Evolutionary conservation across 2,113 vertebrate species (phyloP).

Genomic region (Ariopsis seemanni): DNA sequence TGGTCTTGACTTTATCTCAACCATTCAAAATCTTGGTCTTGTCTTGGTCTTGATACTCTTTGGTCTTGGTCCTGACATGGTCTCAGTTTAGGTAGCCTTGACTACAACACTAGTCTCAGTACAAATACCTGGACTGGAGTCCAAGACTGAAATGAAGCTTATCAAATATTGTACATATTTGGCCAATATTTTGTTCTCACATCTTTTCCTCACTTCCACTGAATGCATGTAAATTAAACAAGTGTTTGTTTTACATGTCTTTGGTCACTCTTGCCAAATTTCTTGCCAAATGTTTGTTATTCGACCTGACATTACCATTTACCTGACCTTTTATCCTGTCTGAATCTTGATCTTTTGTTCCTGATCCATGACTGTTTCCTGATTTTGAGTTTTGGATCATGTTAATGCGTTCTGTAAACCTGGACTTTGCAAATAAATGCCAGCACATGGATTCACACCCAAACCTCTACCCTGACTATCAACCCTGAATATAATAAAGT

Average conservation of each 20-base stretch:
- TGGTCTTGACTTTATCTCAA: no score
- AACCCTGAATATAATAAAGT: background rate
- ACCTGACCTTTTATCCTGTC: background rate
- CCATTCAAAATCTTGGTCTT: no score
- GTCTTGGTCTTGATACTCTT: no score
- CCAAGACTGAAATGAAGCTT: no score
- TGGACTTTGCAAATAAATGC: background rate
- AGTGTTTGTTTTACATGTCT: background rate
- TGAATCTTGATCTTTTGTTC: background rate
- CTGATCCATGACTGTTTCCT: background rate
- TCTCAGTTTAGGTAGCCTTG: no score
- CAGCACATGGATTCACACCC: background rate
- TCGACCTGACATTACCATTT: background rate
- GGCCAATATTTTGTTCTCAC: background rate
- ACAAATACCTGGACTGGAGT: no score
- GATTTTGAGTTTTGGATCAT: background rate
- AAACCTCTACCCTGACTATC: background rate
- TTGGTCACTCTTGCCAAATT: background rate
- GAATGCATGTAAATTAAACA: background rate
- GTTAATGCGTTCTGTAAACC: background rate
- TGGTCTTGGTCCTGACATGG: no score
- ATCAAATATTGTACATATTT: no score
- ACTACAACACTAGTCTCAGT: no score
- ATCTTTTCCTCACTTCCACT: background rate
- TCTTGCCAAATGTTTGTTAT: background rate